Conservation (phyloP, 2,113 vertebrate genomes). For the Platanista minor region DNA sequence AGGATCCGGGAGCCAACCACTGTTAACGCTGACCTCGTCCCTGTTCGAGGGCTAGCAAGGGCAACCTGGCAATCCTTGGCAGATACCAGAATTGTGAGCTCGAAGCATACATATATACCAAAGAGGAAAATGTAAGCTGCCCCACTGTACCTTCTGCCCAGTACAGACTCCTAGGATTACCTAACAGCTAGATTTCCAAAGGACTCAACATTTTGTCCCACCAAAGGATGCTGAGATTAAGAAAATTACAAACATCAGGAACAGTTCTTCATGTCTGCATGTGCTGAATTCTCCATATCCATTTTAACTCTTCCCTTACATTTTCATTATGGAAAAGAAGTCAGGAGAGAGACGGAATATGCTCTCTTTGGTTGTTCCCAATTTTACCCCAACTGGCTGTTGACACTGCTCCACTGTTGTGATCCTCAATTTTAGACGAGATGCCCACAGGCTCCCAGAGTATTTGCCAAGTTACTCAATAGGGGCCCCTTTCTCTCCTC, state of each 20-base stretch:
- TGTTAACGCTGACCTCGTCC: fast-evolving
- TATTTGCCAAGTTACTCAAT: fast-evolving
- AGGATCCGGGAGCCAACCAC: background rate
- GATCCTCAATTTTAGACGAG: background rate
- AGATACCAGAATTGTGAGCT: background rate
- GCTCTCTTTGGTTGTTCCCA: background rate
- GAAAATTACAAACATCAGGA: background rate
- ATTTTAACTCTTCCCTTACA: background rate
- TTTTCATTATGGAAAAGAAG: background rate
- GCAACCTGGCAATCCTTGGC: background rate
- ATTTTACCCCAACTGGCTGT: background rate
- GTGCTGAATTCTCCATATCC: background rate
- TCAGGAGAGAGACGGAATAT: background rate
- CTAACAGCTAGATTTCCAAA: background rate
- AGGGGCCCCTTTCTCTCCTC: too few species aligned
- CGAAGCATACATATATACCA: fast-evolving
- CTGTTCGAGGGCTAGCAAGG: fast-evolving
- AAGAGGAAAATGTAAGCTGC: background rate
- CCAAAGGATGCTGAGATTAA: background rate
- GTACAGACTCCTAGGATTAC: too few species aligned
- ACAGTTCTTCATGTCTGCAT: background rate
- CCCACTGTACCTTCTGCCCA: background rate
- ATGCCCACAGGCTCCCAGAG: fast-evolving
- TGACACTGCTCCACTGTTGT: fast-evolving
- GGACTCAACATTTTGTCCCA: background rate